Percentiles rank a stretch among this genome's conserved stretches.
Conservation (phyloP, 2,888 invertebrate species). For the Agrochola macilenta region DNA sequence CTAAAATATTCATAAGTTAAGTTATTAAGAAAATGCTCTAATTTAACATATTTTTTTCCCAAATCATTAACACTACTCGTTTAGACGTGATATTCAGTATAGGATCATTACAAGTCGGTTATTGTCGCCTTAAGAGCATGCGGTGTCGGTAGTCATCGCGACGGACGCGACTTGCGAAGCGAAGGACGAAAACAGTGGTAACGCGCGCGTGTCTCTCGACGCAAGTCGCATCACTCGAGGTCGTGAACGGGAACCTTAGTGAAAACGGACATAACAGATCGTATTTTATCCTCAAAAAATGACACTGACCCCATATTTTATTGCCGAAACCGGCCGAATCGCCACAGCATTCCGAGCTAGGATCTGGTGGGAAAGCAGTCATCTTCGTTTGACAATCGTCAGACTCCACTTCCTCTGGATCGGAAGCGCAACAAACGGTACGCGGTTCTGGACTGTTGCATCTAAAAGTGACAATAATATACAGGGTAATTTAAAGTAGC, state of each 20-base stretch:
- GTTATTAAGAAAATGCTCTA: too few species aligned
- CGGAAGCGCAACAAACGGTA: slow-evolving; percentile 79
- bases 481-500: not conserved
- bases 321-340: slow-evolving; percentile 67
- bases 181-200: not conserved
- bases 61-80: too few species aligned
- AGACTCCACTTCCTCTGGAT: not conserved
- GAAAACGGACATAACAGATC: too few species aligned
- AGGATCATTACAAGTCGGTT: too few species aligned
- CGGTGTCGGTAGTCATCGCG: not conserved
- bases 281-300: not conserved
- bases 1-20: too few species aligned
- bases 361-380: slow-evolving; percentile 72
- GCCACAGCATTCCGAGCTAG: slow-evolving; percentile 76
- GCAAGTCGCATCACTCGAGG: not conserved
- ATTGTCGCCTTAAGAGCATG: not conserved
- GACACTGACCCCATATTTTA: slow-evolving; percentile 63
- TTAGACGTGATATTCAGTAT: too few species aligned
- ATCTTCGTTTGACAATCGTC: slow-evolving; percentile 34
- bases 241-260: not conserved
- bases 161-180: not conserved
- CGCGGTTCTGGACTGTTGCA: slow-evolving; percentile 72
- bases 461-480: slow-evolving; percentile 61
- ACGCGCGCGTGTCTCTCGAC: not conserved
- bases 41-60: not conserved